Conservation (phyloP, 1,140 invertebrate genomes). For the Drosophila persimilis region DNA sequence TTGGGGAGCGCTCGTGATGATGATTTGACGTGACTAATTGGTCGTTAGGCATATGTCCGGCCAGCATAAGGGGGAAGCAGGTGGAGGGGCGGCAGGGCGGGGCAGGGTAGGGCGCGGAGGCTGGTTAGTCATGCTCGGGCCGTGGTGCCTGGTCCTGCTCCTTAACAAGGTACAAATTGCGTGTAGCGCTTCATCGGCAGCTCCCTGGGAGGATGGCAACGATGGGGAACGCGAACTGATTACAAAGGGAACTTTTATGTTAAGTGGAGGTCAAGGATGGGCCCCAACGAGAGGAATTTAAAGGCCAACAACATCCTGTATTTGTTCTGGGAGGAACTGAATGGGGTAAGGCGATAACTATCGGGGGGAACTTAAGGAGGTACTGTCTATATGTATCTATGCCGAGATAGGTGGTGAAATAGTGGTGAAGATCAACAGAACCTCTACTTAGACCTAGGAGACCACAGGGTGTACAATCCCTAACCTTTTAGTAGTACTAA, state of each 20-base stretch:
- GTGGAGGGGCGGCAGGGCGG: conserved; percentile 5
- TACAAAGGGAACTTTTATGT: conserved; percentile 21
- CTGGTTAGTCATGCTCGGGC: conserved; percentile 37
- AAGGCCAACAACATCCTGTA: not conserved
- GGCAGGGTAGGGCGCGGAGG: not conserved
- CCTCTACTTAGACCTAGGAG: too few relatives aligned
- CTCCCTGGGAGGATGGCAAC: conserved; percentile 32
- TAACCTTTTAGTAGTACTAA: too few relatives aligned
- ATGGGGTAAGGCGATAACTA: too few relatives aligned
- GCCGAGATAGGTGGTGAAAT: too few relatives aligned
- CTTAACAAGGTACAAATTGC: conserved; percentile 58
- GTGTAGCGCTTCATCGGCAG: conserved; percentile 34
- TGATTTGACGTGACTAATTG: conserved; percentile 80
- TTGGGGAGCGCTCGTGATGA: conserved; percentile 47
- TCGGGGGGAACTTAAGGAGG: not conserved
- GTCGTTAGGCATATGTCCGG: conserved; percentile 64
- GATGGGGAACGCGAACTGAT: conserved; percentile 45
- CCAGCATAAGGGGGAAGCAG: conserved; percentile 19
- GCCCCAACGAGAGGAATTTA: not conserved
- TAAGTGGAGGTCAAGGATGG: conserved; percentile 39
- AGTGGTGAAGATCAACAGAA: too few relatives aligned
- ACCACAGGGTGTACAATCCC: too few relatives aligned
- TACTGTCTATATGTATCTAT: too few relatives aligned
- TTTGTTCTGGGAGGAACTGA: not conserved
- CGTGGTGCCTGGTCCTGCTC: conserved; percentile 4